phyloP scores from a whole-genome alignment of 2,113 vertebrate species.

The Dipodomys stephensi region DNA sequence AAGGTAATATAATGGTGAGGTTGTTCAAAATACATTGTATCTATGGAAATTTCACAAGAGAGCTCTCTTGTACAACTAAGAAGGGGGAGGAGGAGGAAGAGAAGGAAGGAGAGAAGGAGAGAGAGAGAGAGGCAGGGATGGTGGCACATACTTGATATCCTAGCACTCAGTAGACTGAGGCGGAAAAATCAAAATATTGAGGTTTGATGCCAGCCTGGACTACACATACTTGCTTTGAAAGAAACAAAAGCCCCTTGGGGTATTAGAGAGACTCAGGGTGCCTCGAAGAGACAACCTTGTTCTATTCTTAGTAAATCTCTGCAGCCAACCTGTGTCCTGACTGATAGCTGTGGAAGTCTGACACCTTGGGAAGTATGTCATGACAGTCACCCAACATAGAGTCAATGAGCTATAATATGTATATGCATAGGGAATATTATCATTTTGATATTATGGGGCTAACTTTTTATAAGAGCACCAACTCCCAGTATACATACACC shows the following conservation, averaged over 20 bases:
- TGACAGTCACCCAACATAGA: not conserved
- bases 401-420: not conserved
- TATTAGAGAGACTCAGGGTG: not conserved
- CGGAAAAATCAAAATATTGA: too few species aligned
- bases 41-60: too few species aligned
- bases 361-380: slow-evolving; percentile 28
- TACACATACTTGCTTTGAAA: not conserved
- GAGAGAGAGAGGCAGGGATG: too few species aligned
- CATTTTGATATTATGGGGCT: not conserved
- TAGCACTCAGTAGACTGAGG: too few species aligned
- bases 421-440: not conserved
- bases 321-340: not conserved
- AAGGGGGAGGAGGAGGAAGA: not conserved
- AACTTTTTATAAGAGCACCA: slow-evolving; percentile 14
- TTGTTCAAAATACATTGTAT: too few species aligned
- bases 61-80: too few species aligned
- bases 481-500: not conserved
- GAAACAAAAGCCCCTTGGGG: not conserved
- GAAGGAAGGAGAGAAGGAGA: not conserved
- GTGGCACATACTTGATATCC: too few species aligned
- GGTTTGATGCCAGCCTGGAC: too few species aligned
- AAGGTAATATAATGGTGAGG: too few species aligned
- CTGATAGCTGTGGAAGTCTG: not conserved
- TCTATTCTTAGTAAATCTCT: slow-evolving; percentile 29
- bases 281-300: not conserved